Evolutionary conservation across 2,113 vertebrate species (phyloP).

Genomic region (Menura novaehollandiae): DNA sequence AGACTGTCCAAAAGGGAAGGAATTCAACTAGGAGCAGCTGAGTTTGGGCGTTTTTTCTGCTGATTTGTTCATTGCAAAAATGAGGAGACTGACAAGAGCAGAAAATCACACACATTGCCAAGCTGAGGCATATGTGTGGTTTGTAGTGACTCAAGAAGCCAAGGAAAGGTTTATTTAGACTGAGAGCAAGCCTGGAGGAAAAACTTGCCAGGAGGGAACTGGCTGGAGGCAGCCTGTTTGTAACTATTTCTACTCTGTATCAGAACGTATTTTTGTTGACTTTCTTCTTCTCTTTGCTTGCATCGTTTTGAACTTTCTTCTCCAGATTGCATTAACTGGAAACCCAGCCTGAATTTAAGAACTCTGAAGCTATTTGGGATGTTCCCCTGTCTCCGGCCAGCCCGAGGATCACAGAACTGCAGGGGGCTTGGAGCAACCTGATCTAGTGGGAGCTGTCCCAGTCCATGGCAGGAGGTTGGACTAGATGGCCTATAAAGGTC

Average conservation of each 20-base stretch:
- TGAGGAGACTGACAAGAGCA: fast-evolving
- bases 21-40: not conserved
- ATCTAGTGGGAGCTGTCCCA: not conserved
- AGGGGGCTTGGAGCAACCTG: not conserved
- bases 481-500: not conserved
- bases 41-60: not conserved
- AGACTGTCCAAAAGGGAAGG: not conserved
- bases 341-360: not conserved
- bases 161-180: not conserved
- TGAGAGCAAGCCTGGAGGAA: not conserved
- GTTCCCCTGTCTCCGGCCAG: not conserved
- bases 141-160: not conserved
- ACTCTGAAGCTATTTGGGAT: not conserved
- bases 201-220: not conserved
- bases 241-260: not conserved
- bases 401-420: not conserved
- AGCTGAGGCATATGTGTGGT: not conserved
- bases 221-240: not conserved
- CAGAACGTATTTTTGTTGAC: not conserved
- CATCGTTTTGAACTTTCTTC: not conserved
- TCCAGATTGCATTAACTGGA: not conserved
- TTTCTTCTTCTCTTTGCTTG: not conserved
- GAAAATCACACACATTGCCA: not conserved
- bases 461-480: not conserved
- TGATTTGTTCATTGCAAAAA: not conserved